Conservation (phyloP, 2,113 vertebrate genomes). For the Engraulis encrasicolus region DNA sequence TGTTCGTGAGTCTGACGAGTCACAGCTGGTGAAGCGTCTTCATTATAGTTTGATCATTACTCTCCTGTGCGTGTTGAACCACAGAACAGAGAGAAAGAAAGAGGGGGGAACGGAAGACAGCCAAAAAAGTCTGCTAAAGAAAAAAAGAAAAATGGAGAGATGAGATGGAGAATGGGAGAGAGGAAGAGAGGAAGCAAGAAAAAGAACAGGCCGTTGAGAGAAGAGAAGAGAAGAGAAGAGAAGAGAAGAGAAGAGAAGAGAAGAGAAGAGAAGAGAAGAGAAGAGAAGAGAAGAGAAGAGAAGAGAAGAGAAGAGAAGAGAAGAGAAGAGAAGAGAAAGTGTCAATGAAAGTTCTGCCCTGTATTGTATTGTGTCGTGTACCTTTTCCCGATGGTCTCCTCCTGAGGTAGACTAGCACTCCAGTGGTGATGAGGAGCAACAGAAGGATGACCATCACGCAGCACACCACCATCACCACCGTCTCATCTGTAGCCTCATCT, state of each 20-base stretch:
- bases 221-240: no score
- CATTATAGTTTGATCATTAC: conserved; percentile 66
- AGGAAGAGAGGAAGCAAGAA: no score
- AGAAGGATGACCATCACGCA: conserved; percentile 52
- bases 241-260: background rate
- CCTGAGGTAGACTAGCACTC: conserved; percentile 60
- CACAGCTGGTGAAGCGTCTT: conserved; percentile 57
- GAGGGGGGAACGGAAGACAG: conserved; percentile 34
- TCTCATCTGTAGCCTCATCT: conserved; percentile 54
- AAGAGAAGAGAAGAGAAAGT: background rate
- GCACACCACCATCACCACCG: conserved; percentile 53
- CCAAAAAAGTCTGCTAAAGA: conserved; percentile 26
- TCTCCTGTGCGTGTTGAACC: conserved; percentile 46
- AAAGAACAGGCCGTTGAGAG: no score
- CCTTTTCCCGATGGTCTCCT: conserved; percentile 59
- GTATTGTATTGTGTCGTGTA: no score
- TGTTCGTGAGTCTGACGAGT: conserved; percentile 36
- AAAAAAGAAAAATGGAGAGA: conserved; percentile 4
- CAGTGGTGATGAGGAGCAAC: conserved; percentile 47
- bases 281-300: background rate
- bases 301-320: background rate
- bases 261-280: background rate
- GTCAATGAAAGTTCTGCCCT: background rate
- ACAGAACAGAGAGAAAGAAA: conserved; percentile 23
- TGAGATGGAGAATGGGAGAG: background rate